These are phyloP conservation scores for Psylliodes chrysocephalus DNA, from an alignment of 2,888 invertebrate genomes.

Conservation along the genomic window DNA sequence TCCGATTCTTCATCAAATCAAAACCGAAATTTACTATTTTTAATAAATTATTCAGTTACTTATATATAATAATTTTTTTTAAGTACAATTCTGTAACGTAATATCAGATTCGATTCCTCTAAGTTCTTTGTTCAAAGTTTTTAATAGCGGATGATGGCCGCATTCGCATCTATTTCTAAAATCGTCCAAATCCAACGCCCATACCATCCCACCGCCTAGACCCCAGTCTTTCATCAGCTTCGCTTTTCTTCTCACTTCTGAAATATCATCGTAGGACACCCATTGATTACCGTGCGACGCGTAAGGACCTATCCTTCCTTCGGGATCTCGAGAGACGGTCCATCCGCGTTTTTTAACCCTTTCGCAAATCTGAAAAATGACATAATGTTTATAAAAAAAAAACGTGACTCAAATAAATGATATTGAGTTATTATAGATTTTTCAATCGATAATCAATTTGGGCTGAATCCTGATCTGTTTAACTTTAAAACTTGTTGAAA, in stretches of 20 bases:
- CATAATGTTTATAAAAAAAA: no score
- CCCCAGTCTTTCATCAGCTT: slow-evolving; percentile 69
- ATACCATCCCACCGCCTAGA: slow-evolving; percentile 79
- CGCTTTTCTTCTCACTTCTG: slow-evolving; percentile 72
- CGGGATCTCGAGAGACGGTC: slow-evolving; percentile 71
- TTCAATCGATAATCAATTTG: no score
- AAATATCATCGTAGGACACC: slow-evolving; percentile 81
- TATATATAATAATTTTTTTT: slow-evolving; percentile 18
- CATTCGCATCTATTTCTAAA: slow-evolving; percentile 76
- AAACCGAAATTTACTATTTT: neutral
- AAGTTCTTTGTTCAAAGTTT: slow-evolving; percentile 71
- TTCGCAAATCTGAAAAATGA: slow-evolving; percentile 70
- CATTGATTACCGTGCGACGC: slow-evolving; percentile 78
- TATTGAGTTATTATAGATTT: no score
- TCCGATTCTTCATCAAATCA: neutral
- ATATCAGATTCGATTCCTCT: slow-evolving; percentile 60
- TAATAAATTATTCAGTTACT: no score
- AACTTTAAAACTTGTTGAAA: no score
- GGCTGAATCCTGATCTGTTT: no score
- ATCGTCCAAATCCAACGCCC: slow-evolving; percentile 84
- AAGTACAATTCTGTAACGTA: slow-evolving; percentile 51
- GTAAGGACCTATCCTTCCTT: slow-evolving; percentile 77
- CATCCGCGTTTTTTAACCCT: slow-evolving; percentile 70
- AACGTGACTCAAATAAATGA: neutral
- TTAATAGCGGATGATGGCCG: slow-evolving; percentile 74